Evolutionary conservation across 2,113 vertebrate genomes (phyloP), one percentile per base, ranked within the genome.

Genomic region (Cairina moschata): DNA sequence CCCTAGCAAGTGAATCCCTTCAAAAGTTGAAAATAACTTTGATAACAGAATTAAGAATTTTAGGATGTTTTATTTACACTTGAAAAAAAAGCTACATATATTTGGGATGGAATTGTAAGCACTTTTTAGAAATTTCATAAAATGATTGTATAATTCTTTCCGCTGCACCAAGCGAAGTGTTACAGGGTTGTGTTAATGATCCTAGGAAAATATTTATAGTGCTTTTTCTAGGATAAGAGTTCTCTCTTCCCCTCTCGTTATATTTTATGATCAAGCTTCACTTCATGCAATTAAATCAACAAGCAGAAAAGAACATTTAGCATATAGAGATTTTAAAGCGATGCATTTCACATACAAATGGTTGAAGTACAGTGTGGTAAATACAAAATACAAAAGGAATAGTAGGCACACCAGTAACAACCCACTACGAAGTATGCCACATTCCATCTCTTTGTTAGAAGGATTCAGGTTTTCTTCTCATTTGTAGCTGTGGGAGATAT

Each of bases 1-100:
- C 95, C 83, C 94, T 15, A 14, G 96, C 96, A 88, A 97, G 93
- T 66, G 90, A 90, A 94, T 97, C 91, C 95, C 78, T 90, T 82
- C 84, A 68, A 92, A 93, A 88, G 46, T 7, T 83, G 90, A 85
- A 91, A 93, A 86, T 73, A 91, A 89, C 80, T 85, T 85, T 83
- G 91, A 71, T 69, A 85, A 80, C 48, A 31, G 94, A 85, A 86
- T 90, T 77, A 74, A 93, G 74, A 76, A 79, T 84, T 46, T 73
- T 6, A 54, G 29, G 78, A 88, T 83, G 52, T 89, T 86, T 85
- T 48, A 40, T 55, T 72, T 67, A 22, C 32, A 34, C 32, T 73
- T 73, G 62, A 83, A 56, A 65, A 40, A 91, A 66, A 50, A 75
- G 50, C 21, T 36, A 48, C 1, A 0, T 79, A 66, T 60, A 89